Conservation (phyloP, 2,888 invertebrate species). For the Phytoseiulus persimilis region DNA sequence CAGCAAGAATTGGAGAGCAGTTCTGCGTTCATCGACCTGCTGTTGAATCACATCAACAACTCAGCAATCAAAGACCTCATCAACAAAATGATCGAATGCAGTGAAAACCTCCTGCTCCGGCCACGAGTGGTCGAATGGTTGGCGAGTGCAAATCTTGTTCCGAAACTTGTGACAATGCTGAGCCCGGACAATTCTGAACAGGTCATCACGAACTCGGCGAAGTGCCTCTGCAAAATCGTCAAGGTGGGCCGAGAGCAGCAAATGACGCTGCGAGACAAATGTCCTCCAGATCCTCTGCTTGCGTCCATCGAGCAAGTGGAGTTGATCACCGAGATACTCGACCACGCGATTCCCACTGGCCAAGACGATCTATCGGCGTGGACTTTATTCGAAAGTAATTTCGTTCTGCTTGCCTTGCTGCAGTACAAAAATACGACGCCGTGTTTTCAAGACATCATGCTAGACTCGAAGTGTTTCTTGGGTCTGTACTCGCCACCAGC, state of each 20-base stretch:
- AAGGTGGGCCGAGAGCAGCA: conserved; percentile 35
- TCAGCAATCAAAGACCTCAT: conserved; percentile 35
- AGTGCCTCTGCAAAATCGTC: conserved; percentile 35
- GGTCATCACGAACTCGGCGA: conserved; percentile 35
- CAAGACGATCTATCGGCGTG: conserved; percentile 30
- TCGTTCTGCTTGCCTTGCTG: conserved; percentile 9
- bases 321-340: conserved; percentile 23
- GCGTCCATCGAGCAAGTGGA: conserved; percentile 14
- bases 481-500: conserved; percentile 19
- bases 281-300: conserved; percentile 8
- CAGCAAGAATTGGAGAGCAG: neutral
- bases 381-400: conserved; percentile 26
- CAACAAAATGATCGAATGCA: conserved; percentile 26
- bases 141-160: conserved; percentile 13
- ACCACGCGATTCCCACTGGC: conserved; percentile 6
- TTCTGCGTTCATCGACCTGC: conserved; percentile 22
- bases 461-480: conserved; percentile 13
- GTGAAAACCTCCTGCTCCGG: conserved; percentile 7
- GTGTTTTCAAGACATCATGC: conserved; percentile 6
- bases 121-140: conserved; percentile 20
- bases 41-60: conserved; percentile 31
- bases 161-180: conserved; percentile 29
- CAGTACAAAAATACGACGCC: conserved; percentile 35
- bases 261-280: conserved; percentile 26
- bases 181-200: conserved; percentile 27